phyloP scores from a whole-genome alignment of 2,113 vertebrate species.

The Leucoraja erinaceus region DNA sequence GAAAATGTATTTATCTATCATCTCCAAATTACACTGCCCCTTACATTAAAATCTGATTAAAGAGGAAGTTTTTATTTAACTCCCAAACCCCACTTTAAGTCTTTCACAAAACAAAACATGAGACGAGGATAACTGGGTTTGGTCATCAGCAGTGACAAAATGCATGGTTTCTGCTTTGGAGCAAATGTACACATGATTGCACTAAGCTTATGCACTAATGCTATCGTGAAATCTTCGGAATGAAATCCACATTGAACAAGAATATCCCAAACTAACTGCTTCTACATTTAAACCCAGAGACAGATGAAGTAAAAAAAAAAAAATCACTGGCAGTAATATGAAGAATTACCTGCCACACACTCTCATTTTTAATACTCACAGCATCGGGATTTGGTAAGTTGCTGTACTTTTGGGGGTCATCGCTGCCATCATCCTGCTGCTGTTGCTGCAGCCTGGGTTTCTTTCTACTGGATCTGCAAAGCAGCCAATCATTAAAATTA shows the following conservation, averaged over 20 bases:
- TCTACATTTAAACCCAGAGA: too few species aligned
- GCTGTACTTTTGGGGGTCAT: constrained; percentile 56
- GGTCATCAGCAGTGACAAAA: too few species aligned
- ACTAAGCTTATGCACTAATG: too few species aligned
- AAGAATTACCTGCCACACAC: too few species aligned
- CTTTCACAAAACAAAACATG: not conserved
- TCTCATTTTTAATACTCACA: constrained; percentile 45
- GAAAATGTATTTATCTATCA: not conserved
- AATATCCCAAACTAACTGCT: too few species aligned
- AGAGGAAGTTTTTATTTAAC: not conserved
- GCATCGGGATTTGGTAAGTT: constrained; percentile 56
- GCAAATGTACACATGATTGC: too few species aligned
- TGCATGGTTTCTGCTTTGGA: too few species aligned
- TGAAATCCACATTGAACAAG: too few species aligned
- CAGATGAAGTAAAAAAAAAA: too few species aligned
- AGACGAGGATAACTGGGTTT: too few species aligned
- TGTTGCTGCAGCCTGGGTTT: not conserved
- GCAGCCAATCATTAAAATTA: not conserved
- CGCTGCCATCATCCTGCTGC: constrained; percentile 49
- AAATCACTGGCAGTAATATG: too few species aligned
- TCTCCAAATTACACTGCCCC: not conserved
- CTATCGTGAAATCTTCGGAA: too few species aligned
- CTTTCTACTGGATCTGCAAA: not conserved
- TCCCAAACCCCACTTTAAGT: not conserved
- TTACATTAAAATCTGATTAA: not conserved